Conservation (phyloP, 2,113 vertebrate species). For the Pachyramphus minor region DNA sequence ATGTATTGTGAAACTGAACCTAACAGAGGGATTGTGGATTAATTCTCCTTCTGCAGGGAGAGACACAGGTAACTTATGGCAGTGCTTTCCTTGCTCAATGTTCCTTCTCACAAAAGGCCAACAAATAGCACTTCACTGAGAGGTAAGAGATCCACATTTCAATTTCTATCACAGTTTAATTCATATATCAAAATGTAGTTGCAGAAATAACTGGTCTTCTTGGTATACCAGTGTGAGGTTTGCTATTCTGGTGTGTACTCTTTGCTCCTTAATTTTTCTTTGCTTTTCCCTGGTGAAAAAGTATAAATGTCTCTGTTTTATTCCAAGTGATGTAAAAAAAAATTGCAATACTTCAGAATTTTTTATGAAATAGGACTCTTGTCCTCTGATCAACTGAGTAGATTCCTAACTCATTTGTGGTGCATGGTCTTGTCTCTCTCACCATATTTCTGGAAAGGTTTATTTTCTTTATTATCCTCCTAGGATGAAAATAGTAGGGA, state of each 20-base stretch:
- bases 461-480: not conserved
- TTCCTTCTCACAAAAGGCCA: not conserved
- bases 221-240: not conserved
- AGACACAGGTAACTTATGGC: not conserved
- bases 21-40: not conserved
- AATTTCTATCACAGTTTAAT: not conserved
- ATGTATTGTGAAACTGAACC: not conserved
- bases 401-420: not conserved
- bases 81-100: not conserved
- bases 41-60: not conserved
- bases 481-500: not conserved
- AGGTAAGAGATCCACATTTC: not conserved
- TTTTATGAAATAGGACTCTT: not conserved
- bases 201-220: not conserved
- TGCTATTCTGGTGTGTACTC: not conserved
- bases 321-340: not conserved
- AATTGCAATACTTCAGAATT: not conserved
- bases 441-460: not conserved
- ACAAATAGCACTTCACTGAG: not conserved
- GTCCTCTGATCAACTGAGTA: not conserved
- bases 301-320: not conserved
- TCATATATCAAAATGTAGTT: not conserved
- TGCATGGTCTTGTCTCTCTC: not conserved
- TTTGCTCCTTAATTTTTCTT: not conserved
- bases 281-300: not conserved